Evolutionary conservation across 2,888 invertebrate genomes (phyloP), one percentile per base, ranked within the genome.

Genomic region (Drosophila gaucha): DNA sequence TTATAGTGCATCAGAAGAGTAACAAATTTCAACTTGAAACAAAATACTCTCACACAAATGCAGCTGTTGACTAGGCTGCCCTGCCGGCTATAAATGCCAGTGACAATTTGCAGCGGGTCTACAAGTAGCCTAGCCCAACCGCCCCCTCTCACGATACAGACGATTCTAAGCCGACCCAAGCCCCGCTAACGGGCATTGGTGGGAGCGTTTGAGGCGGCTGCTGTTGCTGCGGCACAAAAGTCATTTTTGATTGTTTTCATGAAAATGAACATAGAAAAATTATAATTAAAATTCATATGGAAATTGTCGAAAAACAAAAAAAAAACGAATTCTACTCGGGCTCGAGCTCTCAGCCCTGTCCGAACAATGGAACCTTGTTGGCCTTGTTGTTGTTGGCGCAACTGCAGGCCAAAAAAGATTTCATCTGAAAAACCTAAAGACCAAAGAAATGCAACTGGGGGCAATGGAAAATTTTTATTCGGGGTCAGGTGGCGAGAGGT

Each of bases 261-360:
- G 84, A 77, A 87, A 87, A 86, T 86, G 88, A 86, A 80, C 88
- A 86, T 86, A 86, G 85, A 86, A 86, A 86, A 88, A 86, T 86
- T 88, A 86, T 86, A 86, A 86, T 86, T 86, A 86, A 85, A 85
- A 85, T 83, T 87, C 83, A 85, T 87, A 85, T 87, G 84, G 50
- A 87, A 85, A 87, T 87, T 85, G 86, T 75, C 69, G 71, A 67
- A 68, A 73, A 71, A 68, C 1, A 22, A n/a, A 22, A 69, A 57
- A 30, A 18, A 18, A 66, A 55, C 39, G 62, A 26, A 60, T 58
- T 60, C 26, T 60, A 36, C 36, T 60, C 30, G 31, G 31, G 60
- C 55, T 28, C 47, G 46, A 58, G 16, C 36, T 6, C 36, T 36
- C 36, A 36, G 47, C 46, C 47, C 59, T 49, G 63, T 63, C 75